phyloP scores from a whole-genome alignment of 2,888 invertebrate genomes.

The Melieria crassipennis region DNA sequence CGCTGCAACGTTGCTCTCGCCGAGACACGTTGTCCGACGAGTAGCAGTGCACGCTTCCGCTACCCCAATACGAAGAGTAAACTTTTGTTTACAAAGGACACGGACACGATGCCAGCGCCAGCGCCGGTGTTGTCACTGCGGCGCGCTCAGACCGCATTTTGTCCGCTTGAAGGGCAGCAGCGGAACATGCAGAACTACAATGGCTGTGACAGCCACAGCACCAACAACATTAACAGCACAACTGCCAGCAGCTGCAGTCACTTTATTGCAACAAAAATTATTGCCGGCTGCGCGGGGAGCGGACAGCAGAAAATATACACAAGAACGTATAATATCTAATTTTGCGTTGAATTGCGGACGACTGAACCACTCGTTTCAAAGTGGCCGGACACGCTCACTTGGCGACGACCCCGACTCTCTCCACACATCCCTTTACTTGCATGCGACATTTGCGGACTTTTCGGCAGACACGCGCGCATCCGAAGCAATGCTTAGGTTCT shows the following conservation, averaged over 20 bases:
- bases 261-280: background rate
- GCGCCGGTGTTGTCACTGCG: too few species aligned
- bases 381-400: background rate
- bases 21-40: too few species aligned
- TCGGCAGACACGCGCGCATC: constrained; percentile 1
- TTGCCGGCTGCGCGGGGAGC: background rate
- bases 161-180: too few species aligned
- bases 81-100: too few species aligned
- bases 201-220: constrained; percentile 1
- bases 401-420: too few species aligned
- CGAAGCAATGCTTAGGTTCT: background rate
- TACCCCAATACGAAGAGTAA: too few species aligned
- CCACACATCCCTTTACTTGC: background rate
- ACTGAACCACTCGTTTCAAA: constrained; percentile 4
- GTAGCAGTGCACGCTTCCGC: too few species aligned
- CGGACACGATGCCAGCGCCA: too few species aligned
- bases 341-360: constrained; percentile 17
- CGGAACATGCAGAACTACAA: background rate
- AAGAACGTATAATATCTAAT: constrained; percentile 18
- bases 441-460: background rate
- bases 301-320: background rate
- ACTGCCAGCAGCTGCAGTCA: background rate
- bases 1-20: too few species aligned
- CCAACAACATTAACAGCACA: background rate
- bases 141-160: too few species aligned